Evolutionary conservation across 2,888 invertebrate genomes (phyloP).

Genomic region (Barypeithes pellucidus): DNA sequence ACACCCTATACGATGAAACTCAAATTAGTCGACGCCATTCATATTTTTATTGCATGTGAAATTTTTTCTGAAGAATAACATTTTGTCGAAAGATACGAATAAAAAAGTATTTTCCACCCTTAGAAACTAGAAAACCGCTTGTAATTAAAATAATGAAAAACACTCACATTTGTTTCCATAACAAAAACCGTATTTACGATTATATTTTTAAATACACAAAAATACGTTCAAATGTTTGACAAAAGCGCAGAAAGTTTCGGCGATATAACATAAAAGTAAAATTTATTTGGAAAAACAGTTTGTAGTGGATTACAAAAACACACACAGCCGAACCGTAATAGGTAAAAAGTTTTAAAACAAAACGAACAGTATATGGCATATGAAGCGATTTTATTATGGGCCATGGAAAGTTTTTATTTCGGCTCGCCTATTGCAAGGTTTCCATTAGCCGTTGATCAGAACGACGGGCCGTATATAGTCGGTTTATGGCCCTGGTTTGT

Average conservation of each 20-base stretch:
- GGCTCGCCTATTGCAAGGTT: conserved; percentile 67
- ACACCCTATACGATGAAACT: too few species aligned
- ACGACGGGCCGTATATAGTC: conserved; percentile 67
- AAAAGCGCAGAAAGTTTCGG: conserved; percentile 35
- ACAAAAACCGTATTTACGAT: conserved; percentile 19
- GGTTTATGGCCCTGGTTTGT: conserved; percentile 68
- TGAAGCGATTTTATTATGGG: conserved; percentile 61
- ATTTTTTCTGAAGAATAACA: too few species aligned
- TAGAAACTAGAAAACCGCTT: neutral
- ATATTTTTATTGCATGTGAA: too few species aligned
- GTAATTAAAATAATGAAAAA: conserved; percentile 20
- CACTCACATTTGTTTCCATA: neutral
- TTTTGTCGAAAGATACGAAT: too few species aligned
- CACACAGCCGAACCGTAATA: conserved; percentile 34
- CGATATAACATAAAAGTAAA: conserved; percentile 44
- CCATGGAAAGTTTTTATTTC: conserved; percentile 68
- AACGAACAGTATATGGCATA: conserved; percentile 29
- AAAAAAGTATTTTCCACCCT: too few species aligned
- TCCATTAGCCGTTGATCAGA: conserved; percentile 69
- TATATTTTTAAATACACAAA: conserved; percentile 11
- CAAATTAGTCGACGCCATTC: too few species aligned
- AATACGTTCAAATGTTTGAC: conserved; percentile 23
- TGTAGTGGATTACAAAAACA: conserved; percentile 42
- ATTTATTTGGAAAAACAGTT: conserved; percentile 47
- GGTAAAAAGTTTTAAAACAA: conserved; percentile 48